Evolutionary conservation across 2,113 vertebrate species (phyloP), one percentile per base, ranked within the genome.

Genomic region (Esox niger): DNA sequence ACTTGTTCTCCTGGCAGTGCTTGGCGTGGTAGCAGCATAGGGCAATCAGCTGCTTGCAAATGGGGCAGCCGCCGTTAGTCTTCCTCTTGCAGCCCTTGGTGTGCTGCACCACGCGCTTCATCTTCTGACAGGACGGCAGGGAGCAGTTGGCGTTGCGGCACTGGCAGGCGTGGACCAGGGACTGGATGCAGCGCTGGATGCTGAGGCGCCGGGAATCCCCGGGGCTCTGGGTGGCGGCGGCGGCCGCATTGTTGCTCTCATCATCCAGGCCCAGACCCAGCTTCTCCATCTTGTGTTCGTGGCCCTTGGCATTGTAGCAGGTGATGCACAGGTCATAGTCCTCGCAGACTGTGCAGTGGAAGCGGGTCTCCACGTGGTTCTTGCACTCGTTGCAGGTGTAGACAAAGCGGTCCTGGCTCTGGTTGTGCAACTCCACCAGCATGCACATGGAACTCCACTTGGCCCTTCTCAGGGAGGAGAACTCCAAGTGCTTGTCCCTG

Each of bases 1-100:
- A 99, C 87, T 99, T 99, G 91, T 97, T 98, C 91, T 99, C 96
- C 89, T 98, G 96, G 90, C 97, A 99, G 93, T 98, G 96, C 88
- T 99, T 99, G 66, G 97, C 97, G 0, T 99, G 97, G 83, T 98
- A 99, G 90, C 97, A 99, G 87, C 97, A 99, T 52, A 99, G 92
- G 10, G 97, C 97, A 0, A 99, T 99, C 74, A 99, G 97, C 76
- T 99, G 97, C 87, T 98, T 99, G 92, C 97, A 99, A 77, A 99
- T 96, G 63, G 97, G 97, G 79, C 97, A 98, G 6, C 97, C 97
- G 0, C 97, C 97, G 0, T 98, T 99, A 21, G 97, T 98, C 80
- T 99, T 99, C 71, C 96, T 94, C 66, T 99, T 99, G 91, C 97
- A 99, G 76, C 96, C 94, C 86, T 94, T 96, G 64, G 97, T 99